These are phyloP conservation scores for Bambusicola thoracicus DNA, from an alignment of 2,113 vertebrate species.

Conservation along the genomic window DNA sequence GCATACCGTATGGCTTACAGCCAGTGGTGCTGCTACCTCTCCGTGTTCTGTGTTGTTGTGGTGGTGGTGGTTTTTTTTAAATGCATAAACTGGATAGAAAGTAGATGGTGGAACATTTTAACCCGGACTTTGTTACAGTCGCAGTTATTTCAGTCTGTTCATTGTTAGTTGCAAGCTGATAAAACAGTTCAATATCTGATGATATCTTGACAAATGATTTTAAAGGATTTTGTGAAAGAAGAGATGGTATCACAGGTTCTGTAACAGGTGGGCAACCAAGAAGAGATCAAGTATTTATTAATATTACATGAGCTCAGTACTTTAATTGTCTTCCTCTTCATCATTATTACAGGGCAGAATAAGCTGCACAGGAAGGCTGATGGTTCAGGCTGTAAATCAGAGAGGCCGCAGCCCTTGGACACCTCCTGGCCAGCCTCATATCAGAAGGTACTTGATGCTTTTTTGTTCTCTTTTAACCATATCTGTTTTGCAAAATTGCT, in stretches of 20 bases:
- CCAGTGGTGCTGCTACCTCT: background rate
- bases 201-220: background rate
- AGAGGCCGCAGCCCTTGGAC: constrained; percentile 91
- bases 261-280: background rate
- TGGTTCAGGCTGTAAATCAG: constrained; percentile 98
- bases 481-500: background rate
- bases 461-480: background rate
- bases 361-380: constrained; percentile 95
- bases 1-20: background rate
- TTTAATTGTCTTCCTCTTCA: background rate
- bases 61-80: background rate
- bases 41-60: background rate
- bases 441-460: constrained; percentile 86
- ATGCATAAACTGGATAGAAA: background rate
- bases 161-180: background rate
- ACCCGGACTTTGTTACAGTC: background rate
- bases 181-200: background rate
- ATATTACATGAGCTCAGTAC: background rate
- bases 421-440: constrained; percentile 85
- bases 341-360: constrained; percentile 82
- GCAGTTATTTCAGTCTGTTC: background rate
- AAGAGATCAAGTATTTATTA: background rate
- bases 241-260: background rate
- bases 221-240: background rate
- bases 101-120: background rate